phyloP scores from a whole-genome alignment of 92 coral and sea anemone species.

The Siderastrea radians region DNA sequence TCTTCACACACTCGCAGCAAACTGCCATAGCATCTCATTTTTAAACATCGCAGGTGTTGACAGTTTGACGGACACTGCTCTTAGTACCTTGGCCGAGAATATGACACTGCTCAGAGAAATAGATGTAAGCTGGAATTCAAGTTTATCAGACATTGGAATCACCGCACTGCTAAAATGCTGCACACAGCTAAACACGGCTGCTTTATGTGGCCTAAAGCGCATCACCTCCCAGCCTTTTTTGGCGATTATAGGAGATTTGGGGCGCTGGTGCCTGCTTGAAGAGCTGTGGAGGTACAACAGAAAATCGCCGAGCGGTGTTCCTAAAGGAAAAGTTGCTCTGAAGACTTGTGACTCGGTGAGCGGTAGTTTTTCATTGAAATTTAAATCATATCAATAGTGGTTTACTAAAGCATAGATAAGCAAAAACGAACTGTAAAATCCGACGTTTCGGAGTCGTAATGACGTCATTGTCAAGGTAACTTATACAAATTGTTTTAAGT shows the following conservation, averaged over 20 bases:
- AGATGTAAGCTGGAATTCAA: slow-evolving; percentile 87
- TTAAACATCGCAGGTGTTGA: slow-evolving; percentile 83
- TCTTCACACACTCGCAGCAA: slow-evolving; percentile 54
- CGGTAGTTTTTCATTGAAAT: background rate
- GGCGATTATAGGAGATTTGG: slow-evolving; percentile 72
- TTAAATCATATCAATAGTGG: background rate
- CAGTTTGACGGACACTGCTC: slow-evolving; percentile 63
- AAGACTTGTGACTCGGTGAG: slow-evolving; percentile 67
- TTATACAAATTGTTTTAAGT: too few relatives aligned
- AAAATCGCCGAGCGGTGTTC: slow-evolving; percentile 34
- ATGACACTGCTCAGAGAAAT: slow-evolving; percentile 74
- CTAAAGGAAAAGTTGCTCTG: slow-evolving; percentile 34
- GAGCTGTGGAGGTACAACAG: slow-evolving; percentile 55
- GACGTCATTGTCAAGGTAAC: too few relatives aligned
- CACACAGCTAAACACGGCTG: slow-evolving; percentile 68
- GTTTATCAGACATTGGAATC: slow-evolving; percentile 76
- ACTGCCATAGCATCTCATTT: slow-evolving; percentile 67
- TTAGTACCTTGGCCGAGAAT: slow-evolving; percentile 66
- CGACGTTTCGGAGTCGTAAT: too few relatives aligned
- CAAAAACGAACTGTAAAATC: too few relatives aligned
- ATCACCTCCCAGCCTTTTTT: slow-evolving; percentile 86
- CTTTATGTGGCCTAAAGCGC: slow-evolving; percentile 76
- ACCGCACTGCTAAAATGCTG: slow-evolving; percentile 66
- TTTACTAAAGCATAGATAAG: too few relatives aligned
- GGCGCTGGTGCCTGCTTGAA: slow-evolving; percentile 75